A percentile compares a stretch with the other conserved stretches of the same genome.
phyloP scores from a whole-genome alignment of 2,113 vertebrate genomes.

The Notarius quadriscutis region DNA sequence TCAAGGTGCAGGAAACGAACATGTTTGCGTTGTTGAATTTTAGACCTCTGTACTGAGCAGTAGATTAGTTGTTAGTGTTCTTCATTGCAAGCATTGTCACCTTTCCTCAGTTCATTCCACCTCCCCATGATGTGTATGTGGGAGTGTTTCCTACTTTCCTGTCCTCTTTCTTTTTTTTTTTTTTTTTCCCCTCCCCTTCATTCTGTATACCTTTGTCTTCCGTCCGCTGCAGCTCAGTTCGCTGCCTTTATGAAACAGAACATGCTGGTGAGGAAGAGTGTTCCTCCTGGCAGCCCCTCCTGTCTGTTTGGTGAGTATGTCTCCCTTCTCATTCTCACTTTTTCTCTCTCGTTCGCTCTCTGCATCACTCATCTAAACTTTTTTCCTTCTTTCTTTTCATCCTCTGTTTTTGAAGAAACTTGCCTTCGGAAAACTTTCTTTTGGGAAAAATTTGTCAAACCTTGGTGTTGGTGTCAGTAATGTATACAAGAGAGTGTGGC shows the following conservation, averaged over 20 bases:
- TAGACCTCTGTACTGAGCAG: background rate
- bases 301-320: constrained; percentile 97
- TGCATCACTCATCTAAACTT: background rate
- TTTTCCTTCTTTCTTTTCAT: background rate
- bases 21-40: background rate
- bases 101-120: constrained; percentile 53
- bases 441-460: background rate
- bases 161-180: constrained; percentile 53
- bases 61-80: background rate
- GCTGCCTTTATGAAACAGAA: constrained; percentile 99
- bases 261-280: constrained; percentile 97
- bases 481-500: background rate
- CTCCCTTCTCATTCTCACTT: constrained; percentile 53
- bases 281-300: constrained; percentile 91
- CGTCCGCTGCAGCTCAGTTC: constrained; percentile 88
- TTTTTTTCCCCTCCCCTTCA: constrained; percentile 57
- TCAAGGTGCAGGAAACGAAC: constrained; percentile 77
- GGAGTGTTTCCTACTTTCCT: constrained; percentile 63
- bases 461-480: background rate
- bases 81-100: constrained; percentile 35
- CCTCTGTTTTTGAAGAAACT: background rate
- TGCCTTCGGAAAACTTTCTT: background rate
- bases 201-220: constrained; percentile 62
- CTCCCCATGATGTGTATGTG: constrained; percentile 53
- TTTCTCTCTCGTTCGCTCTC: constrained; percentile 24